phyloP scores from a whole-genome alignment of 2,113 vertebrate species.

The Sinocyclocheilus maitianheensis region DNA sequence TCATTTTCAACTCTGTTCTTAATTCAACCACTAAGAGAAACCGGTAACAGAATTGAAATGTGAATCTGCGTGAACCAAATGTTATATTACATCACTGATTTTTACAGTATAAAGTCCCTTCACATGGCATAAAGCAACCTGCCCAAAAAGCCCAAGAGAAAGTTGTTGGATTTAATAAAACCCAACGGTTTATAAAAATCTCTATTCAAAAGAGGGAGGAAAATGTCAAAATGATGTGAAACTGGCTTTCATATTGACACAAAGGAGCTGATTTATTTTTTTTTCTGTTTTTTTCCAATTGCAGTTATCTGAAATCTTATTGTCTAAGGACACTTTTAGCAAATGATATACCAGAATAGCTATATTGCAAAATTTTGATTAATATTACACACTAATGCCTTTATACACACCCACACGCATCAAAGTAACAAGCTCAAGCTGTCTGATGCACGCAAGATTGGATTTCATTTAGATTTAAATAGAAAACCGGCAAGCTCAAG shows the following conservation, averaged over 20 bases:
- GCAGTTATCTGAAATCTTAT: not conserved
- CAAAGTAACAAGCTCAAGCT: conserved; percentile 14
- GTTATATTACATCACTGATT: not conserved
- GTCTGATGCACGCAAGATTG: conserved; percentile 43
- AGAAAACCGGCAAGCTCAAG: conserved; percentile 35
- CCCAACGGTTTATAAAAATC: not conserved
- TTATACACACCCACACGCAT: not conserved
- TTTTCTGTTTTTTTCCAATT: conserved; percentile 10
- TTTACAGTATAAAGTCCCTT: conserved; percentile 5
- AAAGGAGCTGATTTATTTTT: conserved; percentile 6
- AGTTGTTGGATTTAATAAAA: not conserved
- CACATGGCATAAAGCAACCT: conserved; percentile 10
- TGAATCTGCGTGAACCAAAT: not conserved
- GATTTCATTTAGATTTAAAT: conserved; percentile 65
- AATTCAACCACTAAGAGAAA: not conserved
- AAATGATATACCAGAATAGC: conserved; percentile 10
- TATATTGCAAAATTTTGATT: conserved; percentile 30
- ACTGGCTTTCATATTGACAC: conserved; percentile 20
- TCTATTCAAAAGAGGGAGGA: not conserved
- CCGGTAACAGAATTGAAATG: not conserved
- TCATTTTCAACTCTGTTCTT: not conserved
- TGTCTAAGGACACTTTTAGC: conserved; percentile 35
- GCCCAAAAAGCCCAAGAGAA: conserved; percentile 7
- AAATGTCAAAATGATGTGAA: not conserved
- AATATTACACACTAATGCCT: conserved; percentile 31